Conservation (phyloP, 2,113 vertebrate species). For the Puffinus mauretanicus region DNA sequence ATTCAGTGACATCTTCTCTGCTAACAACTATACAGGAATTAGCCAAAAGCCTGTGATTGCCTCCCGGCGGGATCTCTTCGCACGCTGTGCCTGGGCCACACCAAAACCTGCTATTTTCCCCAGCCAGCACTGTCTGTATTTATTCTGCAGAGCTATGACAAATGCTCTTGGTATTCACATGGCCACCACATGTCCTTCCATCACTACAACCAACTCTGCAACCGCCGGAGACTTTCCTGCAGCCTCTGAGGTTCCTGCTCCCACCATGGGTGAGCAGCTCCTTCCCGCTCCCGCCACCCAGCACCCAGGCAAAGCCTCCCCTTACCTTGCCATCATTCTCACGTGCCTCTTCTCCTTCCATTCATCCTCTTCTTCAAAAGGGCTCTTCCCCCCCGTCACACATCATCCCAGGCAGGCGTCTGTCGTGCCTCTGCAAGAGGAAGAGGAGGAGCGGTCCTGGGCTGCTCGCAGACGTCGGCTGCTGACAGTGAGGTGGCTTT, state of each 20-base stretch:
- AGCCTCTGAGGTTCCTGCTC: background rate
- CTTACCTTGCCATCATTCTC: slow-evolving; percentile 49
- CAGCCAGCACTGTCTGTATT: background rate
- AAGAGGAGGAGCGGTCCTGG: background rate
- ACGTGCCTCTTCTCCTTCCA: slow-evolving; percentile 2
- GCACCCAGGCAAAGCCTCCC: background rate
- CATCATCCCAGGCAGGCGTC: background rate
- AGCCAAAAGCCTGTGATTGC: background rate
- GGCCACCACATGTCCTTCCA: background rate
- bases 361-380: background rate
- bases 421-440: background rate
- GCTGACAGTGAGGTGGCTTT: background rate
- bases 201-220: background rate
- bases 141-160: background rate
- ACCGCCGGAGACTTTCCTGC: fast-evolving
- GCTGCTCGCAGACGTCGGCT: background rate
- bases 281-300: background rate
- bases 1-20: background rate
- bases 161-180: background rate
- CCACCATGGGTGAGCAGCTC: background rate
- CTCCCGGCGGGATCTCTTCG: background rate
- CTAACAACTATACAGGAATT: fast-evolving
- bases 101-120: background rate
- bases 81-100: background rate
- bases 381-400: background rate